Base-by-base conservation (phyloP, 2,888 invertebrate species). In the Dusona sp. region DNA sequence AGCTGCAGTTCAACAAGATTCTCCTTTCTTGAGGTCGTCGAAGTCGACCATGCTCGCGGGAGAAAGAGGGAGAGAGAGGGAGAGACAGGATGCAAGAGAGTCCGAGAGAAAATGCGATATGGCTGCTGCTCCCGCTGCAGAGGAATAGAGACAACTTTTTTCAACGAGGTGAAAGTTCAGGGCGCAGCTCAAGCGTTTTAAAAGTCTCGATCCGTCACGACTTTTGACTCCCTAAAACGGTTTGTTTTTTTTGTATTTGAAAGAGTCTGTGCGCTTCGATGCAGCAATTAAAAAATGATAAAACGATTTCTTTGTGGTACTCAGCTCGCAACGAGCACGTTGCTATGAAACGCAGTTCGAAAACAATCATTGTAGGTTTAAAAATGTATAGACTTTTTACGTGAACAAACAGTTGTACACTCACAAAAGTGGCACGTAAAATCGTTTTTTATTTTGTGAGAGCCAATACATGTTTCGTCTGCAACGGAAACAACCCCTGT, bases 81-180 rank as follows among this genome's bases (percentile, higher is more conserved):
- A 29, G 61, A 16, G 1, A 16, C 16, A 25, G 61, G 25, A 29
- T 45, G 19, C 42, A 29, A 77, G 48, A 61, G 73, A 61, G 61
- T 74, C 36, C 45, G 45, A 48, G 75, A 75, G 82, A 67, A 74
- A 81, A 67, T 57, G 73, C 9, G 13, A 45, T 25, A 22, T 67
- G 25, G 36, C 13, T 19, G 54, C 51, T 22, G 22, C 13, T 19
- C 42, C 51, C 16, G 22, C 16, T 38, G 42, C 54, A 38, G 48
- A 57, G 54, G 29, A 29, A 74, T 42, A 74, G 29, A 64, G 29
- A 54, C 51, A 13, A 7, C 19, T 25, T 42, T 38, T 33, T n/a
- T 8, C 25, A 45, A 81, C 88, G 88, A 91, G 92, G 92, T 90
- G 92, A 92, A 92, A 92, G 92, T 92, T 92, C 92, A 91, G 87